Evolutionary conservation across 2,797 vertebrate genomes (phyloP).

Genomic region (Amniataba percoides): DNA sequence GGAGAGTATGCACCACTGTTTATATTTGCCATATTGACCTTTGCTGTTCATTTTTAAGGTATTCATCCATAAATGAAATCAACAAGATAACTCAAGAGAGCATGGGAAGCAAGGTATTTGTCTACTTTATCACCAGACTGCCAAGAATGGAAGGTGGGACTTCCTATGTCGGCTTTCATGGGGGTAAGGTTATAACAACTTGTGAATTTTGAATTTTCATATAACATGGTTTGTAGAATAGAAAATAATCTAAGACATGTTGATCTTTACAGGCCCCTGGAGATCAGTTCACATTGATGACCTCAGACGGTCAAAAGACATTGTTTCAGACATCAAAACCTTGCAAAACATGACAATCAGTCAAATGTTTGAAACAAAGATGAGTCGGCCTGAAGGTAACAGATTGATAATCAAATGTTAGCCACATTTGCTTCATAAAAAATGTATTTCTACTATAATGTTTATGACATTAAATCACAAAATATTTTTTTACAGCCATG

Average conservation of each 20-base stretch:
- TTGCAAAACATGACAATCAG: conserved; percentile 92
- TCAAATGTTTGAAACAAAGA: conserved; percentile 87
- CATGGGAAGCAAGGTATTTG: conserved; percentile 79
- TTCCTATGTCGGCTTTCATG: conserved; percentile 93
- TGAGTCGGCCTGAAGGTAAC: conserved; percentile 71
- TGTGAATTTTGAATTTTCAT: not conserved
- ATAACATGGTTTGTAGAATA: not conserved
- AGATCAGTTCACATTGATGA: conserved; percentile 95
- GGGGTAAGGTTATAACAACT: conserved; percentile 84
- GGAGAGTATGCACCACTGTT: fast-evolving
- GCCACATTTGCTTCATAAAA: not conserved
- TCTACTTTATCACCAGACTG: conserved; percentile 94
- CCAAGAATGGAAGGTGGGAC: conserved; percentile 91
- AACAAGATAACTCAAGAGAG: conserved; percentile 84
- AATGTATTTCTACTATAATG: not conserved
- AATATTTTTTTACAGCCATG: conserved; percentile 74
- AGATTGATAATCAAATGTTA: not conserved
- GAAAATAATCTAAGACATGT: conserved; percentile 13
- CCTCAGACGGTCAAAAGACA: conserved; percentile 89
- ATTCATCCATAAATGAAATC: conserved; percentile 94
- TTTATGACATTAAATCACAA: not conserved
- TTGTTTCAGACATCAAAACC: conserved; percentile 89
- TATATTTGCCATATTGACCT: conserved; percentile 18
- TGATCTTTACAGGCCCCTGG: conserved; percentile 88
- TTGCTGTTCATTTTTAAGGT: conserved; percentile 83